Conservation (phyloP, 2,888 invertebrate species). For the Ennomos erosarius region DNA sequence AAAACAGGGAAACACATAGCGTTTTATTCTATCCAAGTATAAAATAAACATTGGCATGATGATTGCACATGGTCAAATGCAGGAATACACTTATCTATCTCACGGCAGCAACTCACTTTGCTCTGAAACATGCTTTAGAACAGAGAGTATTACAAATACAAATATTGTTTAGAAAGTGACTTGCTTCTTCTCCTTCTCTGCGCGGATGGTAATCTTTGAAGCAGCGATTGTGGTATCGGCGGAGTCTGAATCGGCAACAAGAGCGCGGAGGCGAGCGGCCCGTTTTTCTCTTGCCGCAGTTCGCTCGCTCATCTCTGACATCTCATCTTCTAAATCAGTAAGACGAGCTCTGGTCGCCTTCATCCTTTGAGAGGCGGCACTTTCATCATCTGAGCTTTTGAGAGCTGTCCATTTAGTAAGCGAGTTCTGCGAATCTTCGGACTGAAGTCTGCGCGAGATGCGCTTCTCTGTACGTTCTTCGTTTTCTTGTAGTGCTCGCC, state of each 20-base stretch:
- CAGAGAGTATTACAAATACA: slow-evolving; percentile 44
- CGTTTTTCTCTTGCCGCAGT: slow-evolving; percentile 89
- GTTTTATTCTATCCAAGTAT: slow-evolving; percentile 75
- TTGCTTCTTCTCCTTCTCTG: slow-evolving; percentile 80
- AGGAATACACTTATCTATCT: slow-evolving; percentile 69
- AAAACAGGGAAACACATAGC: slow-evolving; percentile 70
- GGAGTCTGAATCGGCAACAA: slow-evolving; percentile 87
- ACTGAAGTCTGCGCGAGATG: slow-evolving; percentile 66
- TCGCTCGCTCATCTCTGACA: slow-evolving; percentile 89
- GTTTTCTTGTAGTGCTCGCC: slow-evolving; percentile 77
- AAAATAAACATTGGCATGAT: slow-evolving; percentile 72
- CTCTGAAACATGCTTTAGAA: slow-evolving; percentile 49
- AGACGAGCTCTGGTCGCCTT: slow-evolving; percentile 88
- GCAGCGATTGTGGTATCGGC: slow-evolving; percentile 64
- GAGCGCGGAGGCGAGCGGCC: slow-evolving; percentile 88
- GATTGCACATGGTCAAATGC: slow-evolving; percentile 70
- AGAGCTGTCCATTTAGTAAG: slow-evolving; percentile 89
- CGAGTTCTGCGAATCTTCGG: slow-evolving; percentile 59
- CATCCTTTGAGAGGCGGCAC: slow-evolving; percentile 87
- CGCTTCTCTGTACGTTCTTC: slow-evolving; percentile 80
- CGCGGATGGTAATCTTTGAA: slow-evolving; percentile 70
- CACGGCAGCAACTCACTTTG: slow-evolving; percentile 49
- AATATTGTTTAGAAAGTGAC: slow-evolving; percentile 71
- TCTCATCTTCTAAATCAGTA: slow-evolving; percentile 90
- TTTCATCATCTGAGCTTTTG: slow-evolving; percentile 73